These are phyloP conservation scores for Platalea minor DNA, from an alignment of 2,797 vertebrate species.

Conservation along the genomic window DNA sequence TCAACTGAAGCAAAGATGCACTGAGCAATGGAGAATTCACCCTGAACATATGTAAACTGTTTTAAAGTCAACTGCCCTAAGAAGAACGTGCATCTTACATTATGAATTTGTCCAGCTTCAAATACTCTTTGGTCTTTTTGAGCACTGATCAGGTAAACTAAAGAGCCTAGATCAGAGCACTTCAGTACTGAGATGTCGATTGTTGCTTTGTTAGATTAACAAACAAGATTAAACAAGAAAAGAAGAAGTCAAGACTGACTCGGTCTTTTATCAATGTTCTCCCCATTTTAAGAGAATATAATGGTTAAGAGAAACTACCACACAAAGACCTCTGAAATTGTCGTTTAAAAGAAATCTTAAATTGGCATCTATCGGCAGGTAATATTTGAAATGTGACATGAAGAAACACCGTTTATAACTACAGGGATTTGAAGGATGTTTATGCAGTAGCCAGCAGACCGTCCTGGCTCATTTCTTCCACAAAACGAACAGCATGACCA, in stretches of 20 bases:
- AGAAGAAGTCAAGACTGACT: neutral
- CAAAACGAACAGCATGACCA: neutral
- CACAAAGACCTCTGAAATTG: neutral
- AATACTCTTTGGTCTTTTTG: neutral
- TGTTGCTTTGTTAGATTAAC: neutral
- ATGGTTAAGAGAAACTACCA: neutral
- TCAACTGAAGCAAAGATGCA: neutral
- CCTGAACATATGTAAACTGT: neutral
- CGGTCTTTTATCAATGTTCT: neutral
- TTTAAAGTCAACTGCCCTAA: neutral
- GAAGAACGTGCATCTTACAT: neutral
- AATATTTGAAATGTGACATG: neutral
- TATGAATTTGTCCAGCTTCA: neutral
- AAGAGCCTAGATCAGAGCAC: neutral
- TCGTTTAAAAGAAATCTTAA: neutral
- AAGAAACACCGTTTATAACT: neutral
- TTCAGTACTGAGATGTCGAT: neutral
- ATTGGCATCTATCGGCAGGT: neutral
- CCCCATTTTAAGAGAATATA: neutral
- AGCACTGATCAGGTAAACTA: neutral
- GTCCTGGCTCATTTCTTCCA: neutral
- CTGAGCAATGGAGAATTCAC: neutral
- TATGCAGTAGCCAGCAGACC: neutral
- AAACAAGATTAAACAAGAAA: neutral
- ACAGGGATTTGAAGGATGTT: neutral